Percentiles rank a stretch among this genome's conserved stretches.
Conservation (phyloP, 92 coral and sea anemone species). For the Parazoanthus atlanticus region DNA sequence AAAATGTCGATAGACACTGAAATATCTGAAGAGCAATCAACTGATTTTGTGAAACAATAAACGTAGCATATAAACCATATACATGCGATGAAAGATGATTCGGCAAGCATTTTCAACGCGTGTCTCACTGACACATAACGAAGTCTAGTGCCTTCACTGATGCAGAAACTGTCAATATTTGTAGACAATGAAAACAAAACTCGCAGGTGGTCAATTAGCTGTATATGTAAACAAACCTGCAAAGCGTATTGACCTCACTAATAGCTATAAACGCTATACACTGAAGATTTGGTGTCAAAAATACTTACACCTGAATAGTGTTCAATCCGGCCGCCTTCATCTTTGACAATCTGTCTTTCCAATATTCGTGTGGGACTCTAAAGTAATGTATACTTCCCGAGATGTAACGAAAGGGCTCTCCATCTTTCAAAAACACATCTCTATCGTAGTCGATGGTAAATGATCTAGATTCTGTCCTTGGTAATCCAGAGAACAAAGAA, state of each 20-base stretch:
- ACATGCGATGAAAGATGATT: neutral
- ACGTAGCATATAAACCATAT: neutral
- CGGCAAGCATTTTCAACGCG: neutral
- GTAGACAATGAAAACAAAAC: neutral
- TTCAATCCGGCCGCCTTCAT: constrained; percentile 83
- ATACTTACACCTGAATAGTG: constrained; percentile 80
- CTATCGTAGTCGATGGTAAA: constrained; percentile 83
- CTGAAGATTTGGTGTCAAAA: neutral
- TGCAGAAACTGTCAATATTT: neutral
- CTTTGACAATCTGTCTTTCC: constrained; percentile 82
- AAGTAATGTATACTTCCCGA: constrained; percentile 88
- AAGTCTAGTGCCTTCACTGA: too few relatives aligned
- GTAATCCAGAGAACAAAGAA: constrained; percentile 21
- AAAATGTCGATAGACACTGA: neutral
- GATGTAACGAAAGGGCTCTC: constrained; percentile 84
- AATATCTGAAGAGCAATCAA: neutral
- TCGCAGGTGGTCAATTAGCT: constrained; percentile 5
- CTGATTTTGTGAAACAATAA: neutral
- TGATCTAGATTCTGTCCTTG: constrained; percentile 53
- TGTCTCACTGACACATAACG: too few relatives aligned
- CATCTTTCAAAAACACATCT: constrained; percentile 84
- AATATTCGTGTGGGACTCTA: constrained; percentile 74
- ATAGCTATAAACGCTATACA: neutral
- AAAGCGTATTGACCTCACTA: neutral
- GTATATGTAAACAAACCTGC: neutral